phyloP scores from a whole-genome alignment of 2,113 vertebrate genomes.

The Coptodon rendalli region DNA sequence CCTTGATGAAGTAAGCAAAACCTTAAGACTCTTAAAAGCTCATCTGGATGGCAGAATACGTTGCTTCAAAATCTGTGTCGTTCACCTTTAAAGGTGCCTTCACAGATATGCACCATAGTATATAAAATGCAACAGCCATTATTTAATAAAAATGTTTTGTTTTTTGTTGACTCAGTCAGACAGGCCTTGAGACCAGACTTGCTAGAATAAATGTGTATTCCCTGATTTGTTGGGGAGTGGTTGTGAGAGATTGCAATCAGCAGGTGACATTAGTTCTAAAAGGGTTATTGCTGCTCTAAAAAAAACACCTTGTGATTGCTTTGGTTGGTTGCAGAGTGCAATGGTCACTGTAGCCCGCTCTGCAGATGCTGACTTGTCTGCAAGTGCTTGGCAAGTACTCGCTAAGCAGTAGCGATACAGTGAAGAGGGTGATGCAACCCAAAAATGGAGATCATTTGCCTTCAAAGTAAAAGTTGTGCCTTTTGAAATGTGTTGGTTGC shows the following conservation, averaged over 20 bases:
- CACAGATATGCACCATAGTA: not conserved
- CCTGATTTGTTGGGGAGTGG: not conserved
- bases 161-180: not conserved
- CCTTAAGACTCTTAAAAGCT: not conserved
- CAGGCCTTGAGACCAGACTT: not conserved
- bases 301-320: not conserved
- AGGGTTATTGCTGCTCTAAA: not conserved
- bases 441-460: not conserved
- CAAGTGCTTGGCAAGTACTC: not conserved
- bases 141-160: not conserved
- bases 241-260: not conserved
- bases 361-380: not conserved
- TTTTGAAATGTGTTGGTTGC: not conserved
- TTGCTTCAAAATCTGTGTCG: not conserved
- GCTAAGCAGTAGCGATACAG: not conserved
- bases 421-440: not conserved
- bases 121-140: not conserved
- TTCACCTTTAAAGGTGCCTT: not conserved
- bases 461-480: not conserved
- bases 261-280: not conserved
- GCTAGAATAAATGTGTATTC: fast-evolving
- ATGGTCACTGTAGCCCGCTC: not conserved
- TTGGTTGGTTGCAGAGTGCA: not conserved
- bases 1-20: not conserved
- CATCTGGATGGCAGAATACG: not conserved